Evolutionary conservation across 2,888 invertebrate species (phyloP), one percentile per base, ranked within the genome.

Genomic region (Coelinius sp.): DNA sequence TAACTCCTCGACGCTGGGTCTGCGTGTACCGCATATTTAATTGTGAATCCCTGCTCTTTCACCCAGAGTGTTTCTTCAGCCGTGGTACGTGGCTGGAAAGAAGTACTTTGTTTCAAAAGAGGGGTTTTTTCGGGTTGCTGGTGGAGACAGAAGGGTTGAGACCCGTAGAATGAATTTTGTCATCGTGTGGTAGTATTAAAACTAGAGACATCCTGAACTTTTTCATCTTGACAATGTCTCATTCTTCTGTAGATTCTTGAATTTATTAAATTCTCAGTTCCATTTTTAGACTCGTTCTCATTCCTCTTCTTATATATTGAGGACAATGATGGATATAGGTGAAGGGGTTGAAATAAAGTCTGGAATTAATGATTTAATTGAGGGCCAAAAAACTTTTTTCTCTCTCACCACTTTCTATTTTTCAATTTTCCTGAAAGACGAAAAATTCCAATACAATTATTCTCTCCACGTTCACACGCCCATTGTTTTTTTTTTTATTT

Each of bases 11-110:
- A 27, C 65, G 41, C 49, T 65, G 67, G 52, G 17, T 27, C 63
- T 41, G 64, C 76, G 68, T 73, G 77, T 24, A 49, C 52, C 41
- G 76, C 70, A 77, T 75, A 74, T 70, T 77, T 73, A 76, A 76
- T 76, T 75, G 68, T 59, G 53, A 72, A 63, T 73, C 63, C 68
- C 41, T 25, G 49, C 24, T 35, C 62, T 41, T 69, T 25, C n/a
- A 65, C 52, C 66, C 25, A 17, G 41, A 67, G 71, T 67, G 41
- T 70, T 68, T 68, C 52, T 49, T 46, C 68, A 41, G 64, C 68
- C 68, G 17, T 59, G 35, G 38, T 44, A 74, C 67, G 72, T 53
- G 63, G 38, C 31, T 56, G 31, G 64, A 72, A 72, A 68, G 46
- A 68, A 62, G 68, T 52, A 52, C 59, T 59, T 59, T 59, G 59